Base-by-base conservation (phyloP, 2,797 vertebrate species). In the Dromococcyx pavoninus region DNA sequence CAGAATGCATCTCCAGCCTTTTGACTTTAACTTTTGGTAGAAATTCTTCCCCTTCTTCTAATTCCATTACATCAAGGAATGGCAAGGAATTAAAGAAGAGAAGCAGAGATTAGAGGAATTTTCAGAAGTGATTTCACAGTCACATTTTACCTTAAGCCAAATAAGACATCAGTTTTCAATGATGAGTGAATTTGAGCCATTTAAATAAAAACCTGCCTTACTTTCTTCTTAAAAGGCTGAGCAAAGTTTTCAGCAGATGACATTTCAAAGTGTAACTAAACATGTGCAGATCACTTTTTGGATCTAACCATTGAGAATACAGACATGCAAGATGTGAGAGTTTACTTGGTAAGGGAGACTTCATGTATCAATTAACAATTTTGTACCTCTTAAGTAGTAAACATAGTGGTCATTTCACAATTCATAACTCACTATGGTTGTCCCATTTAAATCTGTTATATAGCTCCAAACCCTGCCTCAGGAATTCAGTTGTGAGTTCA, bases 391-490 rank as follows among this genome's bases (percentile, higher is more conserved):
- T 86, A 87, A 76, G 87, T 0, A 0, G 79, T 88, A 89, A 93
- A 94, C 61, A 79, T 33, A 91, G 77, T 1, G 17, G 71, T 81
- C 64, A 80, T 85, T 91, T 93, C 94, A 93, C 84, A 95, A 95
- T 94, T 95, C 90, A 71, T 94, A 91, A 90, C 41, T 94, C 71
- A 89, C 76, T 66, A 43, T 16, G 76, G 67, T 75, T 84, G 65
- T 65, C 51, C 51, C n/a, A 33, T 76, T 92, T 86, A 94, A 95
- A 95, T 94, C 90, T 87, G 94, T 48, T 24, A 95, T 73, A 89
- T 76, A 95, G 94, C 79, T 89, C 89, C 37, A 96, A 94, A 96
- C 96, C 92, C 93, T 94, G 90, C 83, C 91, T 89, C 93, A 94
- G 95, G 94, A 96, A 96, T 92, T 77, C 93, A 86, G 80, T 21